A percentile compares a stretch with the other conserved stretches of the same genome.
Evolutionary conservation across 2,113 vertebrate genomes (phyloP).

Genomic region (Gallinago media): DNA sequence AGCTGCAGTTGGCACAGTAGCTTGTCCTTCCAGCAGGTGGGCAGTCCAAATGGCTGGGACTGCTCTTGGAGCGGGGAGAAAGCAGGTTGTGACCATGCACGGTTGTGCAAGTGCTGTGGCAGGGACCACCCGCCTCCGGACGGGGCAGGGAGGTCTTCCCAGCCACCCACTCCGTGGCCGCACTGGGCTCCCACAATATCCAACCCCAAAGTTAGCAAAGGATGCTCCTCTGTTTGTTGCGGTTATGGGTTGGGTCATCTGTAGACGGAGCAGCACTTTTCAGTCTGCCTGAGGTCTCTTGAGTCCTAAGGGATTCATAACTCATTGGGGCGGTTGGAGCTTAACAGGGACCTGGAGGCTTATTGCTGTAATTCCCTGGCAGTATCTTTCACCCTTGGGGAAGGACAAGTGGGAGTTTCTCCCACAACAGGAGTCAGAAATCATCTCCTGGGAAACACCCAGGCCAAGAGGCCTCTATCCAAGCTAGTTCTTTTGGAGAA

Average conservation of each 20-base stretch:
- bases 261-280: neutral
- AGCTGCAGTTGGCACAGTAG: neutral
- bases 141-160: neutral
- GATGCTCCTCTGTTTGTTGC: neutral
- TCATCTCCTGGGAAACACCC: conserved; percentile 6
- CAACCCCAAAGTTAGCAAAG: neutral
- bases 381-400: conserved; percentile 5
- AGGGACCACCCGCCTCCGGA: neutral
- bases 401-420: conserved; percentile 42
- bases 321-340: neutral
- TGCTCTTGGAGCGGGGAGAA: fast-evolving
- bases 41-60: neutral
- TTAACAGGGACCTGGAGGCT: conserved; percentile 14
- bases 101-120: neutral
- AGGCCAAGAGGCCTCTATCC: neutral
- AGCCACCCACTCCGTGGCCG: fast-evolving
- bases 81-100: fast-evolving
- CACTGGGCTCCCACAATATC: neutral
- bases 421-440: conserved; percentile 20
- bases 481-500: neutral
- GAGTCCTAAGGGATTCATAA: conserved; percentile 19
- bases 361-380: conserved; percentile 44
- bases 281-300: neutral
- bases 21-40: neutral
- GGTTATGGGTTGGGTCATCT: conserved; percentile 11